Conservation (phyloP, 2,113 vertebrate species). For the Pluvialis apricaria region DNA sequence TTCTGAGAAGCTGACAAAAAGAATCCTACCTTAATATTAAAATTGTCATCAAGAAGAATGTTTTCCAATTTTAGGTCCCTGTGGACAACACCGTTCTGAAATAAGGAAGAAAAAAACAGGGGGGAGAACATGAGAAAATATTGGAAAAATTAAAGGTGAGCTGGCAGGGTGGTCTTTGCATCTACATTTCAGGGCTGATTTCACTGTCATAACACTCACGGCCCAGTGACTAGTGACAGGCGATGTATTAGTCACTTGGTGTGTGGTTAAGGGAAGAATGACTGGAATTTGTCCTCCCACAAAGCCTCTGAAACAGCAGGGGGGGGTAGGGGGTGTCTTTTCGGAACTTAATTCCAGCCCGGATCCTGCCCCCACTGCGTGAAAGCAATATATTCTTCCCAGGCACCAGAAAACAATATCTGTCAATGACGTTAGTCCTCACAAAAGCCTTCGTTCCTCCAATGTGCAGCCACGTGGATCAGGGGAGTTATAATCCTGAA, state of each 20-base stretch:
- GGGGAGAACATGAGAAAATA: neutral
- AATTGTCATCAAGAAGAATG: conserved; percentile 97
- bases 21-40: conserved; percentile 95
- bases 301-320: conserved; percentile 69
- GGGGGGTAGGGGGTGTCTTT: conserved; percentile 48
- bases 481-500: neutral
- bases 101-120: conserved; percentile 25
- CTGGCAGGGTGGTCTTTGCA: conserved; percentile 65
- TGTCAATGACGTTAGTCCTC: conserved; percentile 52
- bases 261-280: conserved; percentile 76
- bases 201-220: conserved; percentile 52
- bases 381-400: conserved; percentile 62
- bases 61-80: conserved; percentile 98
- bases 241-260: conserved; percentile 75
- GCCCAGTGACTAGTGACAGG: conserved; percentile 62
- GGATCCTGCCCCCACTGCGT: conserved; percentile 33
- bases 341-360: conserved; percentile 59
- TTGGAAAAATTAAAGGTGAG: conserved; percentile 42
- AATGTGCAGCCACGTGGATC: neutral
- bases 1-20: neutral
- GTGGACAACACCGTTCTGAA: conserved; percentile 95
- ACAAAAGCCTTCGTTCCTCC: conserved; percentile 39
- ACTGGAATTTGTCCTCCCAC: conserved; percentile 77
- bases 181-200: conserved; percentile 51
- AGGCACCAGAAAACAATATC: conserved; percentile 53